Evolutionary conservation across 2,888 invertebrate genomes (phyloP).

Genomic region (Nomada flava): DNA sequence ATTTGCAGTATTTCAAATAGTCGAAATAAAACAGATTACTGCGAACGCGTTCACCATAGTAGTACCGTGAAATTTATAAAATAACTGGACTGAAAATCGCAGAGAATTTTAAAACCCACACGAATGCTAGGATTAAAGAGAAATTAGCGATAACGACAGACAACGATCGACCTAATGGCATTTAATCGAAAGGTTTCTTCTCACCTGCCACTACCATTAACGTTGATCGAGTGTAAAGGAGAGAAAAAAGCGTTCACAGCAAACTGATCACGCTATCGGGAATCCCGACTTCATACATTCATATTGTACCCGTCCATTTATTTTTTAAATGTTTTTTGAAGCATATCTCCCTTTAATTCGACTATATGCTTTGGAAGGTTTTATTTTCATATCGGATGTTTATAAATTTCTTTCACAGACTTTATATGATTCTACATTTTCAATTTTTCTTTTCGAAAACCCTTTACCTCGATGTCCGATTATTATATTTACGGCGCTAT

Average conservation of each 20-base stretch:
- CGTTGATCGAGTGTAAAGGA: slow-evolving; percentile 27
- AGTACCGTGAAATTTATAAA: slow-evolving; percentile 9
- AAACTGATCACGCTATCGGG: slow-evolving; percentile 16
- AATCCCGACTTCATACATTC: slow-evolving; percentile 2
- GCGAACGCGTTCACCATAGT: background rate
- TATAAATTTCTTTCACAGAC: too few species aligned
- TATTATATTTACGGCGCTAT: too few species aligned
- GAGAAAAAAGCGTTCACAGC: background rate
- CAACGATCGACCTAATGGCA: slow-evolving; percentile 45
- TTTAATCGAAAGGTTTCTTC: slow-evolving; percentile 49
- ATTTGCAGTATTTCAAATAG: background rate
- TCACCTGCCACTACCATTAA: slow-evolving; percentile 28
- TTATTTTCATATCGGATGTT: too few species aligned
- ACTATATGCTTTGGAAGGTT: too few species aligned
- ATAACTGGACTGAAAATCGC: slow-evolving; percentile 17
- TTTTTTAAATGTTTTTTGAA: too few species aligned
- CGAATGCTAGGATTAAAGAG: slow-evolving; percentile 35
- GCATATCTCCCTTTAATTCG: too few species aligned
- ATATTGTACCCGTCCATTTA: background rate
- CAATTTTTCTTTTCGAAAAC: too few species aligned
- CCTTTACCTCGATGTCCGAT: too few species aligned
- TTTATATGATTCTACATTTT: too few species aligned
- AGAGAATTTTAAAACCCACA: slow-evolving; percentile 19
- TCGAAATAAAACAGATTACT: background rate
- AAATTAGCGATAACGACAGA: slow-evolving; percentile 39